These are phyloP conservation scores for Siderastrea siderea DNA, from an alignment of 92 coral and sea anemone genomes.

Conservation along the genomic window DNA sequence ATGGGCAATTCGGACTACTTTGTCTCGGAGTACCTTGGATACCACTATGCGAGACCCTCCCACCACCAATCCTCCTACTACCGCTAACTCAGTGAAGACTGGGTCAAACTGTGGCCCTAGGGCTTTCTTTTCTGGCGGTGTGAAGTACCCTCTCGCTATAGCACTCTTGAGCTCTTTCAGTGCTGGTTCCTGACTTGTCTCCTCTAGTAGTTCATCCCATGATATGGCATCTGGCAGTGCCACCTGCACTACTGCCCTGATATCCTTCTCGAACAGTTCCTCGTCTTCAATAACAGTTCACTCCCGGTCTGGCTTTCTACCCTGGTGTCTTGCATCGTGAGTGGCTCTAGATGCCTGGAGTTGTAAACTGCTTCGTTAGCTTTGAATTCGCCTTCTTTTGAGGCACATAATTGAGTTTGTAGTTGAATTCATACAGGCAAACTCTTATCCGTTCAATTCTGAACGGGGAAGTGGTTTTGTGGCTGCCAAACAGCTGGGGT, in stretches of 20 bases:
- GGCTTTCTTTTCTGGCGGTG: slow-evolving; percentile 11
- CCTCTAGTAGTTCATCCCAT: slow-evolving; percentile 52
- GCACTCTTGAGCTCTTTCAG: slow-evolving; percentile 49
- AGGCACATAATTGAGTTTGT: slow-evolving; percentile 36
- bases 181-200: slow-evolving; percentile 34
- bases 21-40: slow-evolving; percentile 34
- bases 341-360: slow-evolving; percentile 46
- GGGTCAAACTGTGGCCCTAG: slow-evolving; percentile 46
- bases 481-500: slow-evolving; percentile 1
- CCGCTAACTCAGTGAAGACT: slow-evolving; percentile 56
- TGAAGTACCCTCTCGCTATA: slow-evolving; percentile 44
- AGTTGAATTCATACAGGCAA: slow-evolving; percentile 53
- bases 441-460: slow-evolving; percentile 40
- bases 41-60: slow-evolving; percentile 40
- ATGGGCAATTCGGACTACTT: slow-evolving; percentile 59
- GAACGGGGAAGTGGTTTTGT: slow-evolving; percentile 24
- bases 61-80: slow-evolving; percentile 53
- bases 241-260: slow-evolving; percentile 39
- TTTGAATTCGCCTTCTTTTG: slow-evolving; percentile 48
- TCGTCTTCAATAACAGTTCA: slow-evolving; percentile 11
- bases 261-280: slow-evolving; percentile 40
- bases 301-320: background rate
- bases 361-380: slow-evolving; percentile 62
- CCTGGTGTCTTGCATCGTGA: background rate
- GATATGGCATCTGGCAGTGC: slow-evolving; percentile 48